Conservation (phyloP, 35 echinoderm and acorn worm species). For the Lytechinus pictus region DNA sequence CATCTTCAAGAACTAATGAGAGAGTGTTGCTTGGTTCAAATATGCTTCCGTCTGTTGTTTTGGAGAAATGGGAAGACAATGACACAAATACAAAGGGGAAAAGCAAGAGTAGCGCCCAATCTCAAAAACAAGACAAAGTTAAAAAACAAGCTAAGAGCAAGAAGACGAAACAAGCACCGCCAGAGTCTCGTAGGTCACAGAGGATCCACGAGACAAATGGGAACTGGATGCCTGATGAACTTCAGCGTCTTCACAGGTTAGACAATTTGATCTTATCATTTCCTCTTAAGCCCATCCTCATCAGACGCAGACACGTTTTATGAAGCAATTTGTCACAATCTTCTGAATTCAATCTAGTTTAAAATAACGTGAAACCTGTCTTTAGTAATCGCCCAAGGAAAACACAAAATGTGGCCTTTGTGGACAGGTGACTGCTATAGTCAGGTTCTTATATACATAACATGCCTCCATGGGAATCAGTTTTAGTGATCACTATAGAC, state of each 20-base stretch:
- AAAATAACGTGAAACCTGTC: no score
- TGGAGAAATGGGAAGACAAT: background rate
- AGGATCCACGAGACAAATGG: background rate
- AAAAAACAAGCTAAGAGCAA: background rate
- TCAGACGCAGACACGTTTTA: no score
- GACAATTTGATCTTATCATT: background rate
- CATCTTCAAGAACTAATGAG: background rate
- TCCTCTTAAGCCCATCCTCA: no score
- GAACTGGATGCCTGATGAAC: conserved; percentile 1
- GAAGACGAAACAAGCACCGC: background rate
- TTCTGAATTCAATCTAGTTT: no score
- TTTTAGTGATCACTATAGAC: no score
- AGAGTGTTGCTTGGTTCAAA: conserved; percentile 22
- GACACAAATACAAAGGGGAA: background rate
- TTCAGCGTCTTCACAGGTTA: background rate
- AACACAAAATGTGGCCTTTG: no score
- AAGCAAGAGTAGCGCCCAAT: background rate
- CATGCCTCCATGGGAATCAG: no score
- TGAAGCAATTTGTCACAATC: no score
- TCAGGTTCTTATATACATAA: no score
- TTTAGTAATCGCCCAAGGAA: no score
- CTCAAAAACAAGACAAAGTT: background rate
- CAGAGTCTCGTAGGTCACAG: background rate
- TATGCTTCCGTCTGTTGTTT: background rate
- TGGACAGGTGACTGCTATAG: no score